phyloP scores from a whole-genome alignment of 92 coral and sea anemone species.

The Pocillopora meandrina region DNA sequence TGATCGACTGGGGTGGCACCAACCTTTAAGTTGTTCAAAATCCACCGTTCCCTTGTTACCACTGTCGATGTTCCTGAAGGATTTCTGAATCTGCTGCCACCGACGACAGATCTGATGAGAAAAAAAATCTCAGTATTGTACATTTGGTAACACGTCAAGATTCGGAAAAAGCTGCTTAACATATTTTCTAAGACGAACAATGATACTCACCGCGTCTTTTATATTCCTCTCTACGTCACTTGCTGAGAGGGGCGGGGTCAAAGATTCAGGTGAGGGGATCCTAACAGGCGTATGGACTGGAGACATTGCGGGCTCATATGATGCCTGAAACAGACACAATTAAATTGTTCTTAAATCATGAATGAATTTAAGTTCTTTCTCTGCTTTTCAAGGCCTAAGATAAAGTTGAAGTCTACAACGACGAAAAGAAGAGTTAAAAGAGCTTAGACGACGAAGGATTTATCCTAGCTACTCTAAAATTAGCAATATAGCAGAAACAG shows the following conservation, averaged over 20 bases:
- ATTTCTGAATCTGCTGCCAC: conserved; percentile 90
- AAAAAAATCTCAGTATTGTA: background rate
- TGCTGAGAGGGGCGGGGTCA: conserved; percentile 79
- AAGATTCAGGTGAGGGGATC: conserved; percentile 50
- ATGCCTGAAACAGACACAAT: conserved; percentile 5
- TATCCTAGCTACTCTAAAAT: too few species aligned
- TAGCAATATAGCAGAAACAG: background rate
- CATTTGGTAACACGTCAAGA: background rate
- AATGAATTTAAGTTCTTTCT: background rate
- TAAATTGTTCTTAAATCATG: background rate
- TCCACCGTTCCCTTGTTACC: conserved; percentile 70
- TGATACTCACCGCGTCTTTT: conserved; percentile 74
- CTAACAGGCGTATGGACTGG: conserved; percentile 70
- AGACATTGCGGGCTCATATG: conserved; percentile 57
- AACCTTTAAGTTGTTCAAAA: conserved; percentile 83
- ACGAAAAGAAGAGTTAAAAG: too few species aligned
- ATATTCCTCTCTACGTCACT: conserved; percentile 83
- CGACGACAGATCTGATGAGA: conserved; percentile 76
- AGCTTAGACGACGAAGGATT: too few species aligned
- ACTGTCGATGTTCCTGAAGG: conserved; percentile 77
- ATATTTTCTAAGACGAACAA: background rate
- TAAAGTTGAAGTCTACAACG: too few species aligned
- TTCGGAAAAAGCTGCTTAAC: background rate
- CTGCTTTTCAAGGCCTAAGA: too few species aligned
- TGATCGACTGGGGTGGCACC: background rate